A percentile compares a stretch with the other conserved stretches of the same genome.
These are phyloP conservation scores for Athrips mouffetella DNA, from an alignment of 2,888 invertebrate species.

Conservation along the genomic window DNA sequence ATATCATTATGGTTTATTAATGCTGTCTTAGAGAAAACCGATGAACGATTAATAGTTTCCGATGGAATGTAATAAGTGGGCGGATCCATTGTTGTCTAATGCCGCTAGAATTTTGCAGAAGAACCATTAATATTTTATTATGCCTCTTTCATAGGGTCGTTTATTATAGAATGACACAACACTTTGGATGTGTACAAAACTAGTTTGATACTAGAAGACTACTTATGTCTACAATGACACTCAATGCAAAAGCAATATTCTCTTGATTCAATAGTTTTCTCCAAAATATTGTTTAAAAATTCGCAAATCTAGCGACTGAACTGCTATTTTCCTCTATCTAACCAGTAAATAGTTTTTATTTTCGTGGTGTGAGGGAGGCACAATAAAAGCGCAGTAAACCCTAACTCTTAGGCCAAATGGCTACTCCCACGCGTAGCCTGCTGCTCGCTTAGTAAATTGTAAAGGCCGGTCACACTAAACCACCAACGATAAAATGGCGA, in stretches of 20 bases:
- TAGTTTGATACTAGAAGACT: no score
- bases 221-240: no score
- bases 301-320: no score
- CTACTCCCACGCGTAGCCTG: neutral
- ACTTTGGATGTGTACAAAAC: no score
- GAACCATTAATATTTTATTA: neutral
- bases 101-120: neutral
- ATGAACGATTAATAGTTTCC: neutral
- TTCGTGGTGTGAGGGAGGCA: neutral
- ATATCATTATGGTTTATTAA: neutral
- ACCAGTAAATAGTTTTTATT: neutral
- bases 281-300: no score
- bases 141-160: neutral
- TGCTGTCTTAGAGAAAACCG: neutral
- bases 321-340: no score
- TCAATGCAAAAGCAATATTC: no score
- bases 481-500: no score
- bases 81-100: neutral
- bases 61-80: neutral
- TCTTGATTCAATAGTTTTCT: no score
- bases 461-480: conserved; percentile 2
- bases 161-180: no score
- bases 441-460: neutral
- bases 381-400: neutral
- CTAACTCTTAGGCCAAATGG: neutral